Conservation (phyloP, 1,140 invertebrate species). For the Lanistes nyassanus region DNA sequence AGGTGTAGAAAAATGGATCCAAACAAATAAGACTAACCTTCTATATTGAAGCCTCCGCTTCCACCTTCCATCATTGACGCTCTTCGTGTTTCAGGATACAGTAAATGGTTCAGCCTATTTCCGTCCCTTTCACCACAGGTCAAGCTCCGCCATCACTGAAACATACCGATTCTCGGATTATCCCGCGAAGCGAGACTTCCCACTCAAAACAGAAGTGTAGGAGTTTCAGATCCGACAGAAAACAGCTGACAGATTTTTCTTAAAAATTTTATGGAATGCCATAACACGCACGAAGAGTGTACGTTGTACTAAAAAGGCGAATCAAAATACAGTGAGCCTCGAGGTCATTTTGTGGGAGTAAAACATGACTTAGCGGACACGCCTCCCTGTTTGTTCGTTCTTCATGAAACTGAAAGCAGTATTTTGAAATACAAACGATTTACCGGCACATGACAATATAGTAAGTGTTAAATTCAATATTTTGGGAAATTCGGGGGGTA, state of each 20-base stretch:
- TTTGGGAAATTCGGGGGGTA: no score
- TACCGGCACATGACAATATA: no score
- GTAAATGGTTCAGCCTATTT: slow-evolving; percentile 8
- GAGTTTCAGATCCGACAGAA: not conserved
- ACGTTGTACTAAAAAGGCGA: not conserved
- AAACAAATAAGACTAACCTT: slow-evolving; percentile 7
- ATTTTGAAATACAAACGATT: no score
- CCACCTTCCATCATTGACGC: slow-evolving; percentile 6
- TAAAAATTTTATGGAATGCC: not conserved
- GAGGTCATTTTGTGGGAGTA: not conserved
- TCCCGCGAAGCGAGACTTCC: slow-evolving; percentile 18
- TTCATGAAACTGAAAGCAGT: no score
- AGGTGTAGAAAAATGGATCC: no score
- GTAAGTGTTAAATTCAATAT: no score
- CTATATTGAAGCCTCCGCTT: slow-evolving; percentile 15
- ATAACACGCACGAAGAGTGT: not conserved
- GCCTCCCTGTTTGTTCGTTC: not conserved
- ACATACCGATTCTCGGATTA: slow-evolving; percentile 8
- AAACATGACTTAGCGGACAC: slow-evolving; percentile 2
- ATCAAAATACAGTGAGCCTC: not conserved
- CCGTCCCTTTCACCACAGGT: slow-evolving; percentile 13
- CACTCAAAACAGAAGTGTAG: not conserved
- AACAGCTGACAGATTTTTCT: slow-evolving; percentile 1
- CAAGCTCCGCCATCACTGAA: slow-evolving; percentile 13
- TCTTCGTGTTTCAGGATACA: not conserved